Conservation (phyloP, 2,888 invertebrate species). For the Slavum lentiscoides region DNA sequence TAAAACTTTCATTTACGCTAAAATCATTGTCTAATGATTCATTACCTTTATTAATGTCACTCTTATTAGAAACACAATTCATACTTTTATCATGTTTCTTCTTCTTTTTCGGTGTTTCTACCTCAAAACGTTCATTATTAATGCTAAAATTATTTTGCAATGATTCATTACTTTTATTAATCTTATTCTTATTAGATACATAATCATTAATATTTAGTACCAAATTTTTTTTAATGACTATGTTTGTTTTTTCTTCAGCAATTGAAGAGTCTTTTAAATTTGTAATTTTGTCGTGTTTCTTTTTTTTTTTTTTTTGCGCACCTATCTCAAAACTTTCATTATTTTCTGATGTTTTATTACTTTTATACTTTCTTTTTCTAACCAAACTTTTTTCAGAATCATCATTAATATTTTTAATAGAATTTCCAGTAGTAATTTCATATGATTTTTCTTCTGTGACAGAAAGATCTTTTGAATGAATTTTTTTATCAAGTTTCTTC, state of each 20-base stretch:
- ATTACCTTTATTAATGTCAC: no score
- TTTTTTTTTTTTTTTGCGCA: not conserved
- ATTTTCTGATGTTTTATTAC: no score
- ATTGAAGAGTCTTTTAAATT: no score
- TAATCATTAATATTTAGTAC: no score
- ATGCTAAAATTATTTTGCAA: not conserved
- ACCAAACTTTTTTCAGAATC: not conserved
- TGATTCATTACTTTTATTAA: not conserved
- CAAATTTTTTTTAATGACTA: no score
- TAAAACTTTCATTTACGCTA: no score
- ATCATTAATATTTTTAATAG: not conserved
- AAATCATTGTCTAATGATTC: no score
- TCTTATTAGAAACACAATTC: no score
- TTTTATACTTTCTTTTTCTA: not conserved
- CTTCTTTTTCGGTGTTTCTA: not conserved
- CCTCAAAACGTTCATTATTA: not conserved
- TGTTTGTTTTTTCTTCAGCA: not conserved
- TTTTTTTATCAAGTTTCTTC: not conserved
- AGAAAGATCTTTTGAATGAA: not conserved
- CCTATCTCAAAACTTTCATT: not conserved
- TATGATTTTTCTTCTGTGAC: no score
- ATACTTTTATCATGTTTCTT: not conserved
- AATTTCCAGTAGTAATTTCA: not conserved
- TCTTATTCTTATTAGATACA: no score
- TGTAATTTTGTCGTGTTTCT: not conserved